phyloP scores from a whole-genome alignment of 2,888 invertebrate genomes.

The Hirtodrosophila alboralis region DNA sequence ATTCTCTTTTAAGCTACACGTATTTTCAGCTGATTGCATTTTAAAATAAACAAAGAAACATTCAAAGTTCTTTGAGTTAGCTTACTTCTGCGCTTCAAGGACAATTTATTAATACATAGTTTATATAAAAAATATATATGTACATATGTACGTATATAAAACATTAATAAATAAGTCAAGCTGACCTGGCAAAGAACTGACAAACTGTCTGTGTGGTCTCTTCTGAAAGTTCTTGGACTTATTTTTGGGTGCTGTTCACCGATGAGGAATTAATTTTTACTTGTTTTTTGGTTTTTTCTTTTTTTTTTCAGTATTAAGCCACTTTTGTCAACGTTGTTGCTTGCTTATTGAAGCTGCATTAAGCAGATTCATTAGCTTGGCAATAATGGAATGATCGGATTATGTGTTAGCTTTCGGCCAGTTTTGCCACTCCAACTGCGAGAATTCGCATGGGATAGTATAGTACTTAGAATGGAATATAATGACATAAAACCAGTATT shows the following conservation, averaged over 20 bases:
- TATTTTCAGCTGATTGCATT: conserved; percentile 64
- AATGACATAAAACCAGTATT: background rate
- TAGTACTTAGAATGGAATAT: background rate
- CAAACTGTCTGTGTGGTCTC: conserved; percentile 43
- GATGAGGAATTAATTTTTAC: conserved; percentile 77
- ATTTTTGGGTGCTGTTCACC: conserved; percentile 58
- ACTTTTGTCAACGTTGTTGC: conserved; percentile 26
- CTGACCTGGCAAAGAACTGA: conserved; percentile 31
- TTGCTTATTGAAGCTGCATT: conserved; percentile 49
- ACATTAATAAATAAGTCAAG: conserved; percentile 23
- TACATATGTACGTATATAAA: too few relatives aligned
- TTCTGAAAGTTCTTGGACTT: conserved; percentile 37
- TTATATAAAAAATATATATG: conserved; percentile 57
- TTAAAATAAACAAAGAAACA: conserved; percentile 53
- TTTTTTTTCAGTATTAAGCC: conserved; percentile 23
- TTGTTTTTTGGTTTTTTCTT: conserved; percentile 67
- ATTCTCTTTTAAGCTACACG: conserved; percentile 43
- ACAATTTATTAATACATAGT: conserved; percentile 57
- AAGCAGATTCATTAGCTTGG: conserved; percentile 79
- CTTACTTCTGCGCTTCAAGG: conserved; percentile 61
- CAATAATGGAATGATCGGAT: conserved; percentile 76
- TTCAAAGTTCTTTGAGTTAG: conserved; percentile 46
- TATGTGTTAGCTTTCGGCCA: conserved; percentile 49
- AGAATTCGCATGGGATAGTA: background rate
- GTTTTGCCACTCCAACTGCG: conserved; percentile 15